phyloP scores from a whole-genome alignment of 2,113 vertebrate genomes.

The Ivindomyrus marchei region DNA sequence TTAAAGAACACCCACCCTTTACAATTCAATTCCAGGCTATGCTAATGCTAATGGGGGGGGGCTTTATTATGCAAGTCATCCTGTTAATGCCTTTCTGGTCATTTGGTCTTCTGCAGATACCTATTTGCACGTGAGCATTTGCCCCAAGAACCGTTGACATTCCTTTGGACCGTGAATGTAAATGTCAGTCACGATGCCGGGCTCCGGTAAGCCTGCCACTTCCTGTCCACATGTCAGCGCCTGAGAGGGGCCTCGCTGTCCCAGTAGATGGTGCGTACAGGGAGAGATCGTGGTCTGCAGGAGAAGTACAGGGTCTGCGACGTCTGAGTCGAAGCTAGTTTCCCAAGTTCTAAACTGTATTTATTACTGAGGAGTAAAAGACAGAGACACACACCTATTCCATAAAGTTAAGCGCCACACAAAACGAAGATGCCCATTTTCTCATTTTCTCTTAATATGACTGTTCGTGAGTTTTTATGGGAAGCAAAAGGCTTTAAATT shows the following conservation, averaged over 20 bases:
- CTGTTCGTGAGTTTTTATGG: background rate
- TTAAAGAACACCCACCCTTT: background rate
- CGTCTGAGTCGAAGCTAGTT: background rate
- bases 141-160: slow-evolving; percentile 35
- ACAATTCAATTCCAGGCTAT: background rate
- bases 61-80: background rate
- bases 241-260: background rate
- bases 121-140: slow-evolving; percentile 46
- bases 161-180: slow-evolving; percentile 36
- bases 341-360: background rate
- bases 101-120: background rate
- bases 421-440: background rate
- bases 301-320: background rate
- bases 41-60: background rate
- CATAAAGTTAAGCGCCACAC: background rate
- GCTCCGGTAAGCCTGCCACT: background rate
- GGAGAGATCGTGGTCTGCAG: background rate
- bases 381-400: background rate
- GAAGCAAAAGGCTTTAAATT: background rate
- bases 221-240: background rate
- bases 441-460: background rate
- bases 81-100: background rate
- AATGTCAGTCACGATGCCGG: slow-evolving; percentile 38
- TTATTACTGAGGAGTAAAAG: background rate
- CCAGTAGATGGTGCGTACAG: background rate